phyloP scores from a whole-genome alignment of 1,140 invertebrate species.

The Drosophila miranda region DNA sequence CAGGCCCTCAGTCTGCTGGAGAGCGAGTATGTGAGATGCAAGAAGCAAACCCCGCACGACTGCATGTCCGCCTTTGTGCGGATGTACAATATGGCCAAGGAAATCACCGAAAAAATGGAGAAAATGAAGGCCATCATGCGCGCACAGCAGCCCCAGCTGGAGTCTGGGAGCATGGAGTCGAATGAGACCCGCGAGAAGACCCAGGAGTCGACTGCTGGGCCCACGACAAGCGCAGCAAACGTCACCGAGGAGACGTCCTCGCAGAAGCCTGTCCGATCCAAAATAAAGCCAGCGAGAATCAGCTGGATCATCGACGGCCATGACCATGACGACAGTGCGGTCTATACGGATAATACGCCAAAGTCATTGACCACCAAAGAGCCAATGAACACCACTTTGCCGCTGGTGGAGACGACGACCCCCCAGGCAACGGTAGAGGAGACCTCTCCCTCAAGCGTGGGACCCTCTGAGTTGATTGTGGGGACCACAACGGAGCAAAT shows the following conservation, averaged over 20 bases:
- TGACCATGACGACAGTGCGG: conserved; percentile 53
- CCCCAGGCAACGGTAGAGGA: not conserved
- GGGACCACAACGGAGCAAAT: conserved; percentile 42
- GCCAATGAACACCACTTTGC: not conserved
- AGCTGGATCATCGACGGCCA: conserved; percentile 76
- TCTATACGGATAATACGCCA: conserved; percentile 47
- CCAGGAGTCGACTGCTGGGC: conserved; percentile 11
- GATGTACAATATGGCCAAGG: conserved; percentile 73
- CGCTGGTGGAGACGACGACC: not conserved
- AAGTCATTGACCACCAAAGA: conserved; percentile 20
- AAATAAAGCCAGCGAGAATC: conserved; percentile 64
- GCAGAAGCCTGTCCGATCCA: conserved; percentile 43
- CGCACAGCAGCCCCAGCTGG: conserved; percentile 45
- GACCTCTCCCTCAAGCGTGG: conserved; percentile 1
- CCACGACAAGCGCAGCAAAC: conserved; percentile 6
- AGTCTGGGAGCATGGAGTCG: conserved; percentile 39
- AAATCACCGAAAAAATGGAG: conserved; percentile 73
- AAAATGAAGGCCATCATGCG: conserved; percentile 75
- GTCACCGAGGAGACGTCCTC: conserved; percentile 25
- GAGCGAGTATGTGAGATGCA: conserved; percentile 65
- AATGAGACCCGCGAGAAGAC: not conserved
- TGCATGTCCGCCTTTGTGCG: conserved; percentile 73
- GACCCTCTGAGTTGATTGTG: not conserved
- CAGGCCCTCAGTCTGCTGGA: conserved; percentile 57
- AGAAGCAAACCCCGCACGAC: conserved; percentile 64